Percentiles rank a stretch among this genome's conserved stretches.
Conservation (phyloP, 2,797 vertebrate species). For the Falco rusticolus region DNA sequence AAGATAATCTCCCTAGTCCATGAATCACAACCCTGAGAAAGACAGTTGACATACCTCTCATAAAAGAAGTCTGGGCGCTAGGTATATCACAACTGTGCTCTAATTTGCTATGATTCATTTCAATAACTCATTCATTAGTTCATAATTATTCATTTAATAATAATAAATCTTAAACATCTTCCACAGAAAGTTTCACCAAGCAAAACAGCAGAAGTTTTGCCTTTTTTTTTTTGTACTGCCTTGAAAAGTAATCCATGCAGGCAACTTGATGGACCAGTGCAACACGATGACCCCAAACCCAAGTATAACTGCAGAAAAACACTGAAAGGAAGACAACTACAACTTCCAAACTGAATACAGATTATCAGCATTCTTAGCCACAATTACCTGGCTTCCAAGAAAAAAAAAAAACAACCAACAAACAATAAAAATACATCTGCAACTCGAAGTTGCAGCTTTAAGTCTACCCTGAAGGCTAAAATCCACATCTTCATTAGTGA, state of each 20-base stretch:
- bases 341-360: background rate
- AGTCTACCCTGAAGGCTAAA: background rate
- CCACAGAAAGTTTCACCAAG: background rate
- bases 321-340: background rate
- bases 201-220: background rate
- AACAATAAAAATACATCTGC: background rate
- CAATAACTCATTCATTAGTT: too few relatives aligned
- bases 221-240: background rate
- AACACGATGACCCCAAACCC: background rate
- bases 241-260: background rate
- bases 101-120: background rate
- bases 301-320: background rate
- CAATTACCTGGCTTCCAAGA: background rate
- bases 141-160: background rate
- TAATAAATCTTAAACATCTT: background rate
- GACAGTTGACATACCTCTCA: background rate
- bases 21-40: background rate
- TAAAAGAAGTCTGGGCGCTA: background rate
- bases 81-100: background rate
- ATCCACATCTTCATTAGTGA: background rate
- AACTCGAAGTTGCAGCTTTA: background rate
- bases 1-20: background rate
- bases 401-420: rapidly evolving
- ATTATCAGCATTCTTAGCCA: background rate
- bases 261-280: background rate